Evolutionary conservation across 2,888 invertebrate genomes (phyloP), one percentile per base, ranked within the genome.

Genomic region (Clostera curtula): DNA sequence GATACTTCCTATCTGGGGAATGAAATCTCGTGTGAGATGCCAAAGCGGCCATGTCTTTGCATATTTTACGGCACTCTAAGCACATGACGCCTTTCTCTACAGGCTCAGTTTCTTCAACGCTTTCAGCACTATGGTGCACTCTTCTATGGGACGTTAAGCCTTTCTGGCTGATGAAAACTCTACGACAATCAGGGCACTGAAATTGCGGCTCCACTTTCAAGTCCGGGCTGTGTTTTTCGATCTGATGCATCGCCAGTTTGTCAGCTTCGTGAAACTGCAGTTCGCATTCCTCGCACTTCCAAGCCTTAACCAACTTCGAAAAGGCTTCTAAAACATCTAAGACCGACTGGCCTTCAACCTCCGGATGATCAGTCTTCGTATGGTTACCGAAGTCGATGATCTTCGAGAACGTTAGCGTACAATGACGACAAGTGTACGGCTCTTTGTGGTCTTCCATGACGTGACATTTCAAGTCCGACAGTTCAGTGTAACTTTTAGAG

Each of bases 251-350:
- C 0, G 80, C 82, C 5, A 83, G 44, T 35, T 80, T 79, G 22
- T 82, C 80, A 0, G 79, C 74, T 36, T 79, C 74, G 8, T 76
- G 69, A 24, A 82, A 82, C 31, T 83, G 82, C 5, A 72, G 26
- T 1, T 69, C 69, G 23, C 83, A 83, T 21, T 75, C 77, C n/a
- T 79, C 76, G 24, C 83, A 83, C 38, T 80, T 83, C 83, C 83
- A 83, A n/a, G 77, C 77, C 38, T 74, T 66, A 0, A 77, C 70
- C 16, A 83, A 37, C 35, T 68, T 72, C 0, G 77, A 75, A 29
- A 80, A 80, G 0, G 82, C 80, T 53, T 79, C 75, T 0, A 83
- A 42, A 1, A 79, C 77, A 28, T 79, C 71, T 17, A 83, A 39
- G 2, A 82, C 76, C 0, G 74, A 71, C 24, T 76, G 68, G 0